phyloP scores from a whole-genome alignment of 64 coral and sea anemone genomes.

The Orbicella faveolata region DNA sequence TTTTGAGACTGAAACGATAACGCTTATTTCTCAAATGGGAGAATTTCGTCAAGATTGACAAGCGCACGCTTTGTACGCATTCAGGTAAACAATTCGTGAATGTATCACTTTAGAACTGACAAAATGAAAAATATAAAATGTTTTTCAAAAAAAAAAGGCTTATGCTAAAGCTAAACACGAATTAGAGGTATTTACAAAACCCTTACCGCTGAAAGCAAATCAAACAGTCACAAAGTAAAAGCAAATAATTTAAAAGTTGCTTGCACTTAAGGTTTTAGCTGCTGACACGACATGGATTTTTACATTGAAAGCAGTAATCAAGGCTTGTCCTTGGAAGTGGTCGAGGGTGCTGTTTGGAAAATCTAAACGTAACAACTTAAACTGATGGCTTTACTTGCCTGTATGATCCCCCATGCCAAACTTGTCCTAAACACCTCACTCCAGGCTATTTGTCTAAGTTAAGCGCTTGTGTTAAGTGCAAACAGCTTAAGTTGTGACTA shows the following conservation, averaged over 20 bases:
- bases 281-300: not conserved
- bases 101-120: not conserved
- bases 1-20: not conserved
- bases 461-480: no score
- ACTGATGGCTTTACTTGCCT: no score
- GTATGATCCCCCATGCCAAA: no score
- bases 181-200: not conserved
- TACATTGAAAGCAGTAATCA: not conserved
- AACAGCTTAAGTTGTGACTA: no score
- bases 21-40: not conserved
- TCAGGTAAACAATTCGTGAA: not conserved
- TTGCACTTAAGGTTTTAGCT: not conserved
- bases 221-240: not conserved
- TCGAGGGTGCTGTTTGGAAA: no score
- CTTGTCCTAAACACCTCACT: no score
- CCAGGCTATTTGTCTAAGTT: no score
- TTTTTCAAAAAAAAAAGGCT: not conserved
- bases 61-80: no score
- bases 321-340: no score
- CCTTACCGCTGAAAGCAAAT: not conserved
- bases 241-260: not conserved
- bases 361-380: no score
- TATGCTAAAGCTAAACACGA: not conserved
- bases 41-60: not conserved
- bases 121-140: not conserved